Evolutionary conservation across 2,888 invertebrate species (phyloP).

Genomic region (Nebria salina): DNA sequence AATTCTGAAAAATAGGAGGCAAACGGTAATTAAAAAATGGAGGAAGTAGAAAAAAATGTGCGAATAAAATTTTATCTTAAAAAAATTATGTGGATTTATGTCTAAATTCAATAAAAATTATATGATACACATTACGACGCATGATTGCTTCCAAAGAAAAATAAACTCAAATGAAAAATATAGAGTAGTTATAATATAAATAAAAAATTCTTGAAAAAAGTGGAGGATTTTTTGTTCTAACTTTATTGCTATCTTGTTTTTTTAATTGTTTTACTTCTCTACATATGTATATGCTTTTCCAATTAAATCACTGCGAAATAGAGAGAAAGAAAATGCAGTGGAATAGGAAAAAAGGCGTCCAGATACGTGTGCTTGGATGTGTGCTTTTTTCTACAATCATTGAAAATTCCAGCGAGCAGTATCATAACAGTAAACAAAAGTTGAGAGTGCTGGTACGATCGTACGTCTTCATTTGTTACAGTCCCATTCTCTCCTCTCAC

Average conservation of each 20-base stretch:
- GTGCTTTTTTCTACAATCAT: slow-evolving; percentile 11
- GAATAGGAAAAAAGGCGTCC: background rate
- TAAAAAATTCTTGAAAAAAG: too few relatives aligned
- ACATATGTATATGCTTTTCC: background rate
- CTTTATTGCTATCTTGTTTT: background rate
- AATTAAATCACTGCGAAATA: background rate
- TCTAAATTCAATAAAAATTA: too few relatives aligned
- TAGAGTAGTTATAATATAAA: too few relatives aligned
- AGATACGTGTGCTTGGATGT: background rate
- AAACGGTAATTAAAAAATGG: background rate
- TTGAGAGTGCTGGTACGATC: slow-evolving; percentile 23
- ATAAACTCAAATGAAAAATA: too few relatives aligned
- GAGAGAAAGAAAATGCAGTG: background rate
- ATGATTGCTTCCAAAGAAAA: too few relatives aligned
- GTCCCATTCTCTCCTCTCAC: background rate
- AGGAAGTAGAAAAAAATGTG: background rate
- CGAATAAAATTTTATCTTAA: background rate
- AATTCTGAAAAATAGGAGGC: background rate
- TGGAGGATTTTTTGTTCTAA: too few relatives aligned
- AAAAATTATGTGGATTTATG: too few relatives aligned
- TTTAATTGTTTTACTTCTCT: background rate
- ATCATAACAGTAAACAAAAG: slow-evolving; percentile 44
- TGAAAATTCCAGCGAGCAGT: slow-evolving; percentile 33
- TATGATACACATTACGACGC: too few relatives aligned
- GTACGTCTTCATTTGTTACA: slow-evolving; percentile 42